Base-by-base conservation (phyloP, 2,113 vertebrate species). In the Cephalopholis sonnerati region DNA sequence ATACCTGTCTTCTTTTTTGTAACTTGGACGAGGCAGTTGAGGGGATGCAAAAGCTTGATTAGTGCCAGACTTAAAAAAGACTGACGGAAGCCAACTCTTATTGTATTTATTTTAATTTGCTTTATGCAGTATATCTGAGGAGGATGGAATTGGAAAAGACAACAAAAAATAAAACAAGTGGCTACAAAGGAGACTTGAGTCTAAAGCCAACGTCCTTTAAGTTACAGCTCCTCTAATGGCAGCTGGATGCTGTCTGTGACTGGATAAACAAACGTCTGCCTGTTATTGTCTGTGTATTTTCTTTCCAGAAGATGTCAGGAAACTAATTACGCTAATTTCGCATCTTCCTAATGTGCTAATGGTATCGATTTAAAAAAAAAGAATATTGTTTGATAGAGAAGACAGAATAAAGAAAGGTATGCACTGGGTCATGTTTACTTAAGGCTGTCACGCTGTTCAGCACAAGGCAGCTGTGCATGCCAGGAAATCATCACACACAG, bases 1-100 rank as follows among this genome's bases (percentile, higher is more conserved):
- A 71, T 59, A 74, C 12, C 53, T 39, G 44, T 65, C 11, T 44
- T 44, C 10, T 44, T 44, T 44, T 75, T 83, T 72, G 51, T 25
- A 18, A 68, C 32, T 70, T 20, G 50, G 75, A 44, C 50, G 0
- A 59, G 73, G 20, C 75, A 66, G 46, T 5, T 1, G 57, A 64
- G 46, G 11, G 25, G 53, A 77, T 39, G 18, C 44, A 3, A 16
- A 63, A 25, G 22, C 11, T 51, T 29, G 59, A 58, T 83, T 74
- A 70, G 8, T 2, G 18, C 25, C 48, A 62, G 53, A 41, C 32
- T 44, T 6, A 46, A 6, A 62, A 29, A 83, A 53, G 59, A 66
- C 22, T 44, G 18, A 57, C 9, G 3, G 48, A 29, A 17, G 68
- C 27, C 57, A 51, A 22, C 3, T 65, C 7, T 75, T 85, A 2